Evolutionary conservation across 2,888 invertebrate species (phyloP).

Genomic region (Busseola fusca): DNA sequence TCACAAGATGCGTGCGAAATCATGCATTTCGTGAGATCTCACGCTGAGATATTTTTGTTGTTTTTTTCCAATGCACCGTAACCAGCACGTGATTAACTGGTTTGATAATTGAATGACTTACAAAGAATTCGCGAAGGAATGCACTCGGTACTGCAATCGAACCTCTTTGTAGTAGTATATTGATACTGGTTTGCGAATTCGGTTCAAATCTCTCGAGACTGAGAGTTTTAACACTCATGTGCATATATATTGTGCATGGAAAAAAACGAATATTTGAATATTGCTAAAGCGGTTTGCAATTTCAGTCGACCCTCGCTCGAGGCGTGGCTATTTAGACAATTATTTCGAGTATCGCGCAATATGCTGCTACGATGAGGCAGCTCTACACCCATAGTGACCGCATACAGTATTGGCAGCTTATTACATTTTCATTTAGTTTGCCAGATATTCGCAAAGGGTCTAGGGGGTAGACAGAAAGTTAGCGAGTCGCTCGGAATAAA

Average conservation of each 20-base stretch:
- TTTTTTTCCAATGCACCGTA: conserved; percentile 23
- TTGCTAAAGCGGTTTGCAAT: conserved; percentile 43
- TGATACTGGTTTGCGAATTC: conserved; percentile 21
- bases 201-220: conserved; percentile 5
- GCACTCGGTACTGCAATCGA: conserved; percentile 4
- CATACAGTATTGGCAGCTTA: conserved; percentile 18
- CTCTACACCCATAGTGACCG: conserved; percentile 6
- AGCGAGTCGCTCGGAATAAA: background rate
- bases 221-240: conserved; percentile 3
- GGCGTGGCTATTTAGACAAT: conserved; percentile 38
- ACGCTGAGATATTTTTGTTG: conserved; percentile 18
- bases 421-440: conserved; percentile 19
- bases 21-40: conserved; percentile 3
- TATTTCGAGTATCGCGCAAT: conserved; percentile 38
- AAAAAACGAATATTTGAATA: conserved; percentile 31
- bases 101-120: conserved; percentile 28
- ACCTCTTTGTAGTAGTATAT: conserved; percentile 1
- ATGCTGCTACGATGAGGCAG: conserved; percentile 8
- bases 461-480: conserved; percentile 11
- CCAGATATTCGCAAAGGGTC: conserved; percentile 1
- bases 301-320: conserved; percentile 41
- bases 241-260: too few relatives aligned
- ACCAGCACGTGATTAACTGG: conserved; percentile 37
- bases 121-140: conserved; percentile 25
- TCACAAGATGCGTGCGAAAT: too few relatives aligned